A percentile compares a stretch with the other conserved stretches of the same genome.
phyloP scores from a whole-genome alignment of 2,797 vertebrate species.

The Spondyliosoma cantharus region DNA sequence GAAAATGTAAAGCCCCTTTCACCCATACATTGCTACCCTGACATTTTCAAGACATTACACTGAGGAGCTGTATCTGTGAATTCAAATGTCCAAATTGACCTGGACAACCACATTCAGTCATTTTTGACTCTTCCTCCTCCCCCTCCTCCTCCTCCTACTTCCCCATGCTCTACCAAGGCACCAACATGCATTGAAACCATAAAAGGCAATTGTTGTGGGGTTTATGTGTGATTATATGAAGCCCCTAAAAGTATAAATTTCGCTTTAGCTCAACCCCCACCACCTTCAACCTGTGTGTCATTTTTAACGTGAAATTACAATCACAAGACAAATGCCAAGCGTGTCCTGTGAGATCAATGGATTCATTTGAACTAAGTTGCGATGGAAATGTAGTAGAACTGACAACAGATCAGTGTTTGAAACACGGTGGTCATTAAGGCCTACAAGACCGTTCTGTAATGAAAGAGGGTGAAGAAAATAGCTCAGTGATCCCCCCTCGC shows the following conservation, averaged over 20 bases:
- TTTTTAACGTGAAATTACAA: constrained; percentile 4
- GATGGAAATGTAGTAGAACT: constrained; percentile 15
- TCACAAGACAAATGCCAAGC: neutral
- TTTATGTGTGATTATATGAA: no score
- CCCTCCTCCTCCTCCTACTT: no score
- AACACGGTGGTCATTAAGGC: constrained; percentile 69
- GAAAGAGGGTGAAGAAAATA: constrained; percentile 68
- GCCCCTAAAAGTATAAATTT: neutral
- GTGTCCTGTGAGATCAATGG: constrained; percentile 9
- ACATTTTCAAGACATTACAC: no score
- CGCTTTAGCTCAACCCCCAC: neutral
- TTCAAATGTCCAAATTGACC: no score
- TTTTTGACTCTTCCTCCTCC: no score
- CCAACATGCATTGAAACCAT: no score
- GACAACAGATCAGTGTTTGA: constrained; percentile 49
- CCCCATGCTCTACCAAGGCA: no score
- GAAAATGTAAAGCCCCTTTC: neutral
- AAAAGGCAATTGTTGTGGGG: no score
- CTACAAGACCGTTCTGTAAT: constrained; percentile 61
- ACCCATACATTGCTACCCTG: no score
- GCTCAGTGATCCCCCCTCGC: constrained; percentile 53
- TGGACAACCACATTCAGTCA: no score
- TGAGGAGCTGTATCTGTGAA: no score
- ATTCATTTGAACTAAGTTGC: constrained; percentile 37
- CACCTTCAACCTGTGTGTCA: neutral